These are phyloP conservation scores for Hemaris fuciformis DNA, from an alignment of 2,888 invertebrate species.

Conservation along the genomic window DNA sequence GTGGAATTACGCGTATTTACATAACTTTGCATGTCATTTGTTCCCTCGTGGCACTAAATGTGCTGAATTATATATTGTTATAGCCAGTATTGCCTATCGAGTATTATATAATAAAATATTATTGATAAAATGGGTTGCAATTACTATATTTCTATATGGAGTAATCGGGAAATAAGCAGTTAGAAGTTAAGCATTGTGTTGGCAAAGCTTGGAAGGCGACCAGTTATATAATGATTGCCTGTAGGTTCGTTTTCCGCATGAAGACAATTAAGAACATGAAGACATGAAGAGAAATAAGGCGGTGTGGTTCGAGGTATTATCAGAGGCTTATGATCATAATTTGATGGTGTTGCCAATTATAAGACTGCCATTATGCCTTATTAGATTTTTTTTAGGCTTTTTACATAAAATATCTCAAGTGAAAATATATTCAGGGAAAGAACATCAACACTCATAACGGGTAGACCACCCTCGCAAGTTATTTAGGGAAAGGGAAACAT, in stretches of 20 bases:
- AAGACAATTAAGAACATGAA: too few species aligned
- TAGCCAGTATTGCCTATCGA: background rate
- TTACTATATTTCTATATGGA: too few species aligned
- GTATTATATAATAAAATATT: background rate
- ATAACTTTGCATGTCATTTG: background rate
- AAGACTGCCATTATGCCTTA: background rate
- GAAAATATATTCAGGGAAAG: background rate
- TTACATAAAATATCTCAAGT: background rate
- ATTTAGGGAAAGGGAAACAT: conserved; percentile 67
- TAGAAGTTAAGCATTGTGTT: too few species aligned
- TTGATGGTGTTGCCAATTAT: too few species aligned
- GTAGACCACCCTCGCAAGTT: conserved; percentile 67
- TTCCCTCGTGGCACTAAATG: conserved; percentile 19
- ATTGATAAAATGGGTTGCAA: background rate
- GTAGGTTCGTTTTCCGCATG: too few species aligned
- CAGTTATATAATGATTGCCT: too few species aligned
- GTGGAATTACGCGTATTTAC: conserved; percentile 2
- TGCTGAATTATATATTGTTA: conserved; percentile 45
- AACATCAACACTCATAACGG: conserved; percentile 31
- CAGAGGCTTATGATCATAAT: too few species aligned
- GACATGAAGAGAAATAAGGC: too few species aligned
- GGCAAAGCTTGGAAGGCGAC: too few species aligned
- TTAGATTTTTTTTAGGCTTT: background rate
- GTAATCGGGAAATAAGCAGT: too few species aligned
- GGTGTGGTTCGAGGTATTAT: too few species aligned